phyloP scores from a whole-genome alignment of 2,113 vertebrate species.

The Hassar affinis region DNA sequence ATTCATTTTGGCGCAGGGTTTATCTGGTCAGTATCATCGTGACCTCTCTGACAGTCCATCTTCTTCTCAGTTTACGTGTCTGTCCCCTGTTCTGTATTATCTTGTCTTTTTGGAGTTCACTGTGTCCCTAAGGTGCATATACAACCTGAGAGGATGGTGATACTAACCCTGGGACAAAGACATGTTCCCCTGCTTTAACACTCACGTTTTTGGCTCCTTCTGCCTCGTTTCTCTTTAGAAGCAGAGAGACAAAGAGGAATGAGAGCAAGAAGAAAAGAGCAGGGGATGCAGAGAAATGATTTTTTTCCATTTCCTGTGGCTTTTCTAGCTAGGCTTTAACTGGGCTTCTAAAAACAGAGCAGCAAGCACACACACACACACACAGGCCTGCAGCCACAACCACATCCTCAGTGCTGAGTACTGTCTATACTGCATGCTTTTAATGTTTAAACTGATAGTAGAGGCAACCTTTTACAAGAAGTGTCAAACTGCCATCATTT shows the following conservation, averaged over 20 bases:
- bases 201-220: not conserved
- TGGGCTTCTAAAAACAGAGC: slow-evolving; percentile 59
- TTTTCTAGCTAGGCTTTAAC: slow-evolving; percentile 59
- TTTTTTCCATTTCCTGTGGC: slow-evolving; percentile 74
- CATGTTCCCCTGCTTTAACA: not conserved
- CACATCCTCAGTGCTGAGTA: slow-evolving; percentile 69
- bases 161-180: not conserved
- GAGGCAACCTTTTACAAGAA: slow-evolving; percentile 10
- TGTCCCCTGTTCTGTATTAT: not conserved
- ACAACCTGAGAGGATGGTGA: not conserved
- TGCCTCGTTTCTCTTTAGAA: not conserved
- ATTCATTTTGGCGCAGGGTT: not conserved
- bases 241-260: not conserved
- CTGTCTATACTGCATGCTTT: slow-evolving; percentile 44
- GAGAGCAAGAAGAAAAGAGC: slow-evolving; percentile 3
- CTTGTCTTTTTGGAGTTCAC: not conserved
- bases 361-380: slow-evolving; percentile 1
- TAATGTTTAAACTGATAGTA: slow-evolving; percentile 36
- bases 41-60: not conserved
- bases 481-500: not conserved
- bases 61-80: not conserved
- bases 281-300: slow-evolving; percentile 41
- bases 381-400: slow-evolving; percentile 55
- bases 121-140: too few relatives aligned
- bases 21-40: not conserved